A percentile compares a stretch with the other conserved stretches of the same genome.
Evolutionary conservation across 2,888 invertebrate species (phyloP).

Genomic region (Anodontia alba): DNA sequence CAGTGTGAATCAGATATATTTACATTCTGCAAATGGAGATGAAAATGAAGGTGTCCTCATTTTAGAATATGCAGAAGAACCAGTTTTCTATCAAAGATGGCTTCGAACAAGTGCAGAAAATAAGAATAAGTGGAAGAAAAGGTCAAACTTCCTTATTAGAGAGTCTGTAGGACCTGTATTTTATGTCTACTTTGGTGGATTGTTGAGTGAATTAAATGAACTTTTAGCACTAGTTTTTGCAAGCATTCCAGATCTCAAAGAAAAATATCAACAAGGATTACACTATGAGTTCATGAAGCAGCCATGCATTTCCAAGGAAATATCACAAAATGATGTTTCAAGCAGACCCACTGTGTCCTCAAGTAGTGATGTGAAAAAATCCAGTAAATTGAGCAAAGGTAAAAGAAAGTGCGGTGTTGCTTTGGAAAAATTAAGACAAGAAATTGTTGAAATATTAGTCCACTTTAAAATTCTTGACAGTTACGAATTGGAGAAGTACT

Average conservation of each 20-base stretch:
- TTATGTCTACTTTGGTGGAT: constrained; percentile 48
- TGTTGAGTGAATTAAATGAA: constrained; percentile 56
- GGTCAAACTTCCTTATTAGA: constrained; percentile 39
- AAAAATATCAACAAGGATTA: constrained; percentile 35
- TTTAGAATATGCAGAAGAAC: constrained; percentile 33
- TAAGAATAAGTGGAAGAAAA: constrained; percentile 54
- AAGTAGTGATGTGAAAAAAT: constrained; percentile 4
- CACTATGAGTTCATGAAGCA: background rate
- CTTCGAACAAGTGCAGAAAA: constrained; percentile 59
- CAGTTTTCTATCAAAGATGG: constrained; percentile 53
- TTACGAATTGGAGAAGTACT: constrained; percentile 12
- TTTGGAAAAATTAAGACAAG: constrained; percentile 37
- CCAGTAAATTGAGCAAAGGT: constrained; percentile 11
- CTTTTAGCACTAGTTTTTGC: constrained; percentile 55
- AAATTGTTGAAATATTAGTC: constrained; percentile 39
- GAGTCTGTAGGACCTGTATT: background rate
- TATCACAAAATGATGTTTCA: background rate
- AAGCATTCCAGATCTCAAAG: constrained; percentile 39
- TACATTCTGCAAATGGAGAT: constrained; percentile 39
- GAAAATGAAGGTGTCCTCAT: constrained; percentile 41
- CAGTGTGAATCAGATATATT: constrained; percentile 38
- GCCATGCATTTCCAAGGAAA: too few species aligned
- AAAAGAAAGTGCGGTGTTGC: constrained; percentile 34
- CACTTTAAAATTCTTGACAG: constrained; percentile 28
- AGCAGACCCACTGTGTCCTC: background rate